A percentile compares a stretch with the other conserved stretches of the same genome.
These are phyloP conservation scores for Ceratina calcarata DNA, from an alignment of 1,140 invertebrate species.

Conservation along the genomic window DNA sequence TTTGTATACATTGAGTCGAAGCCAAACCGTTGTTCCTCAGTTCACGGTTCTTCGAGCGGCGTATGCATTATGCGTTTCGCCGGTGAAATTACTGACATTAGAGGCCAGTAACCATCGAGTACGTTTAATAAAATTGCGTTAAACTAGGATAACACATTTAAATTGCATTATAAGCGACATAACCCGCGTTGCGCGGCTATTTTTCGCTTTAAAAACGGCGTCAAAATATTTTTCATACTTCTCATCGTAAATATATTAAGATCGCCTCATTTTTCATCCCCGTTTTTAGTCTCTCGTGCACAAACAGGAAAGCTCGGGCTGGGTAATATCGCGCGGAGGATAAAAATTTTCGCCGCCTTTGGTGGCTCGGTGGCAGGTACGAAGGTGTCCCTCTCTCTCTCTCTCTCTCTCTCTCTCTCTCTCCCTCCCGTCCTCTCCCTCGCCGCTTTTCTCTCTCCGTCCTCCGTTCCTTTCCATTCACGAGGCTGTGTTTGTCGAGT, in stretches of 20 bases:
- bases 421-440: conserved; percentile 32
- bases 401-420: background rate
- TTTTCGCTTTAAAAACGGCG: background rate
- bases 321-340: background rate
- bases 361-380: background rate
- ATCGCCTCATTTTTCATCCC: background rate
- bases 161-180: background rate
- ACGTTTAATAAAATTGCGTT: background rate
- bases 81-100: background rate
- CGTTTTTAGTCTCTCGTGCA: background rate
- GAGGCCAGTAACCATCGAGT: background rate
- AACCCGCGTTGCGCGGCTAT: too few relatives aligned
- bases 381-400: background rate
- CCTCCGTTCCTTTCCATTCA: conserved; percentile 40
- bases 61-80: background rate
- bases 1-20: too few relatives aligned
- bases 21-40: background rate
- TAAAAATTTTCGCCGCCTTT: background rate
- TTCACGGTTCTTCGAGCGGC: background rate
- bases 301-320: background rate
- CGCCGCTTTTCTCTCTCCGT: background rate
- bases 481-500: conserved; percentile 39
- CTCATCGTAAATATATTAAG: background rate
- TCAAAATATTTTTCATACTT: background rate
- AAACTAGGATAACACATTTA: background rate